These are phyloP conservation scores for Colinus virginianus DNA, from an alignment of 2,113 vertebrate genomes.

Conservation along the genomic window DNA sequence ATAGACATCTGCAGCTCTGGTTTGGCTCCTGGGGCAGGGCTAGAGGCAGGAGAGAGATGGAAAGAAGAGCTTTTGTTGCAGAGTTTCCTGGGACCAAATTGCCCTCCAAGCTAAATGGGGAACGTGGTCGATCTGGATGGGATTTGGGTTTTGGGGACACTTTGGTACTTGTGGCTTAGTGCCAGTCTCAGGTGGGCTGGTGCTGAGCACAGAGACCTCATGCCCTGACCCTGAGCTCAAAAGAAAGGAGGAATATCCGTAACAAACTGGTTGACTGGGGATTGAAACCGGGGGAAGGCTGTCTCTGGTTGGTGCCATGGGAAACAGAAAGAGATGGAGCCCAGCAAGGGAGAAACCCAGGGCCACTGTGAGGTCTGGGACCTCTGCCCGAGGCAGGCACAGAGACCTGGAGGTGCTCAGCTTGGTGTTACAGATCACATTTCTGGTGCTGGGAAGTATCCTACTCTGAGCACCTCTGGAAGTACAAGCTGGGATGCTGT, in stretches of 20 bases:
- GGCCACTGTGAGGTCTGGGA: not conserved
- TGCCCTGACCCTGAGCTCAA: not conserved
- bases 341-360: not conserved
- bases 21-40: not conserved
- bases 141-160: not conserved
- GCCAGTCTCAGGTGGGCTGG: not conserved
- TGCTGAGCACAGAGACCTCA: not conserved
- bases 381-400: accelerated
- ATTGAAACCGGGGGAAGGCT: not conserved
- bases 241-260: not conserved
- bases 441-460: not conserved
- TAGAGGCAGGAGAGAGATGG: not conserved
- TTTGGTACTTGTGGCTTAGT: not conserved
- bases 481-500: not conserved
- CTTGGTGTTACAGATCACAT: accelerated
- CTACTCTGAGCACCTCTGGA: not conserved
- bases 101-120: not conserved
- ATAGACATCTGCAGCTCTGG: not conserved
- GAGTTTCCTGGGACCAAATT: not conserved
- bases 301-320: accelerated
- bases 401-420: not conserved
- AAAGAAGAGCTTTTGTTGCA: not conserved
- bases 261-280: not conserved
- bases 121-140: accelerated
- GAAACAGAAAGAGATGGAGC: not conserved